Evolutionary conservation across 2,888 invertebrate genomes (phyloP), one percentile per base, ranked within the genome.

Genomic region (Ceramica pisi): DNA sequence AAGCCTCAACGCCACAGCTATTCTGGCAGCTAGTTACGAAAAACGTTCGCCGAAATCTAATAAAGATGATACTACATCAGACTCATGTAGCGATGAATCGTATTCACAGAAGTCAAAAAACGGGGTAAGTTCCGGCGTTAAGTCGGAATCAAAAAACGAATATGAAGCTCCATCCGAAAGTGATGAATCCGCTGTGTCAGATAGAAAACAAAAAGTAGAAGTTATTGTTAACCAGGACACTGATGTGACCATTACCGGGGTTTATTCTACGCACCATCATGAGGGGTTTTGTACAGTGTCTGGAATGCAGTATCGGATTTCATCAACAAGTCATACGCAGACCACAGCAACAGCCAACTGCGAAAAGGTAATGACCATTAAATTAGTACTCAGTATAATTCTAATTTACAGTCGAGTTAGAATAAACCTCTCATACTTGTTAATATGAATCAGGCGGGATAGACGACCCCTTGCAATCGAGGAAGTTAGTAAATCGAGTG

Each of bases 21-120:
- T 99, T 87, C 96, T 99, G 81, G 98, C 98, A 0, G 98, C 98
- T 26, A 98, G 98, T 81, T 98, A 98, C 88, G 98, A 98, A 91
- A 98, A 97, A 89, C 96, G 96, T 64, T 97, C 97, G 50, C 96
- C 96, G 0, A 97, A 96, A 86, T 96, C 96, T 51, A 96, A 93
- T 74, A 96, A 96, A 83, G 96, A 96, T 68, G 96, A 96, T 68
- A 97, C 97, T 61, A 96, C 96, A 53, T 97, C 96, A n/a, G 95
- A 96, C 90, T 94, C 96, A 59, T 94, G 96, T 79, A 96, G 96
- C 82, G 95, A 96, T 75, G 96, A 96, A 84, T 94, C 95, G 87
- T 94, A 94, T 90, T 92, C 94, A 73, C 96, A 96, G 79, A 96
- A 95, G 90, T 90, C 94, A 93, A 96, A 96, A 93, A 96, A 95